Conservation (phyloP, 2,113 vertebrate species). For the Cnemophilus loriae region DNA sequence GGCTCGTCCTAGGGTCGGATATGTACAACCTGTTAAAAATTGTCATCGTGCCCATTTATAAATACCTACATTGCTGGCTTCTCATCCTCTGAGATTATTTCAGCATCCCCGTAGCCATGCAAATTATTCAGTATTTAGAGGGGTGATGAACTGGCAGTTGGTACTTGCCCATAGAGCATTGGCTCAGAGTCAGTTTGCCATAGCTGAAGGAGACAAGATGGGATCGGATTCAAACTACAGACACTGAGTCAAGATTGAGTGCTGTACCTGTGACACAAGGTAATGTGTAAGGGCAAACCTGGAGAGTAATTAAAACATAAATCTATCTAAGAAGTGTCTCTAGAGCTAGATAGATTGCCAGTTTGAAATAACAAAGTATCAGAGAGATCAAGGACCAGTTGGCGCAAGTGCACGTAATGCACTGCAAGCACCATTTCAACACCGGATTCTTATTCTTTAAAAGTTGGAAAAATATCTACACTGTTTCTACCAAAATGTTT, state of each 20-base stretch:
- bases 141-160: not conserved
- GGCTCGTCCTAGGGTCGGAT: not conserved
- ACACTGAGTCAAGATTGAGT: not conserved
- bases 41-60: not conserved
- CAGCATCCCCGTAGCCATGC: not conserved
- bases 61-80: not conserved
- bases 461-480: not conserved
- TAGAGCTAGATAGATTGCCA: not conserved
- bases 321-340: not conserved
- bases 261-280: not conserved
- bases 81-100: not conserved
- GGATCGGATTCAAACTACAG: not conserved
- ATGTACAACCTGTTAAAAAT: not conserved
- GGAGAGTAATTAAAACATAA: slow-evolving; percentile 33
- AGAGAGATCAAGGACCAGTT: not conserved
- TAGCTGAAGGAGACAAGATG: not conserved
- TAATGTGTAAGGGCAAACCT: not conserved
- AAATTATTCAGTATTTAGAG: not conserved
- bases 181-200: not conserved
- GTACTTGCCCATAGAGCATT: not conserved
- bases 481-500: not conserved
- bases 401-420: not conserved
- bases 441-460: not conserved
- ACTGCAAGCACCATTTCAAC: not conserved
- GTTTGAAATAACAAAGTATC: not conserved